These are phyloP conservation scores for Scolopax bukidnonensis DNA, from an alignment of 2,797 vertebrate genomes.

Conservation along the genomic window DNA sequence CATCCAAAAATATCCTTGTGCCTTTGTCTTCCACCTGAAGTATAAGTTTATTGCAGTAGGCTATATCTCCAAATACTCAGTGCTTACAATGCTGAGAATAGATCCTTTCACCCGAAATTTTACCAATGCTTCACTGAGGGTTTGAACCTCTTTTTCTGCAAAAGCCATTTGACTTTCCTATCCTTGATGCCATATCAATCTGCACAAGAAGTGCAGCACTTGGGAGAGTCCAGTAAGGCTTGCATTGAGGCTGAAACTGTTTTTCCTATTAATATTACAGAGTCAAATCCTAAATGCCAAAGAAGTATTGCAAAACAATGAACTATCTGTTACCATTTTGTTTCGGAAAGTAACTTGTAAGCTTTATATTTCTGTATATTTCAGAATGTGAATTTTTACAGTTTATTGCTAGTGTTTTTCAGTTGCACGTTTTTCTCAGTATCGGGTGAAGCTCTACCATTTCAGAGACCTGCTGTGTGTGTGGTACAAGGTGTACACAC, in stretches of 20 bases:
- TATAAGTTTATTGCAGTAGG: not conserved
- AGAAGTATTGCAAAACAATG: not conserved
- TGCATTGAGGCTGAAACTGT: not conserved
- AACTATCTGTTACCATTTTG: not conserved
- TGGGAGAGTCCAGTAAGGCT: not conserved
- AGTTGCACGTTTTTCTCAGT: not conserved
- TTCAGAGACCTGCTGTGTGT: not conserved
- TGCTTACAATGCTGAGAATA: not conserved
- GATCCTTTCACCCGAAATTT: not conserved
- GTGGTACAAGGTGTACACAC: not conserved
- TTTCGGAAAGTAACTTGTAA: not conserved
- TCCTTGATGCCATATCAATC: not conserved
- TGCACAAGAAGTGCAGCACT: not conserved
- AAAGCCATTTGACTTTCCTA: not conserved
- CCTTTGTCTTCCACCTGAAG: not conserved
- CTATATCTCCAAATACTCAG: accelerated
- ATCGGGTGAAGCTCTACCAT: not conserved
- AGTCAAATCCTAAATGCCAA: not conserved
- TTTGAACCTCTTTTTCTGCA: not conserved
- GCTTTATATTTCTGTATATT: not conserved
- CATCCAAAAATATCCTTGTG: not conserved
- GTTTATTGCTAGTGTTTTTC: not conserved
- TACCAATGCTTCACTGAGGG: not conserved
- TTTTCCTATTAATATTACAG: not conserved
- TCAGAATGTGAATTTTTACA: not conserved